Conservation (phyloP, 2,113 vertebrate genomes). For the Pseudolaguvia tuberculata region DNA sequence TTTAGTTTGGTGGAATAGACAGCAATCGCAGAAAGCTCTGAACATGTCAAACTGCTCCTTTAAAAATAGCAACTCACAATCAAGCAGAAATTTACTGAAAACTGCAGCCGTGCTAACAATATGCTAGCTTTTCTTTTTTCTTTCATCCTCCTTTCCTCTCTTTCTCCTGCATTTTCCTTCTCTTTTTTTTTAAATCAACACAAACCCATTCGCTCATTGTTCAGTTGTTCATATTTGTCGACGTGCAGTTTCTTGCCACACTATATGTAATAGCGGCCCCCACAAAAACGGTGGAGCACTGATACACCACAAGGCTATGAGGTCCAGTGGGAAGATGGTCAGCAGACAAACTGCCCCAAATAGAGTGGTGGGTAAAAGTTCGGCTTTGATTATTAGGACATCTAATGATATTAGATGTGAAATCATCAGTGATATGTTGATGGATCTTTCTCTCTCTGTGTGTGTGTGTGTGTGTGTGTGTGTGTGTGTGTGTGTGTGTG, state of each 20-base stretch:
- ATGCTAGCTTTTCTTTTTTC: slow-evolving; percentile 66
- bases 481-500: too few relatives aligned
- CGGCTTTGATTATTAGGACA: background rate
- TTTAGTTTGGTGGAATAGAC: slow-evolving; percentile 75
- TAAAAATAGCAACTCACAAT: slow-evolving; percentile 20
- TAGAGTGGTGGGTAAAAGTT: slow-evolving; percentile 60
- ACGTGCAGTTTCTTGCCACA: slow-evolving; percentile 94
- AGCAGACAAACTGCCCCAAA: slow-evolving; percentile 45
- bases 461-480: slow-evolving; percentile 2
- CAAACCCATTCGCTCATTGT: slow-evolving; percentile 45
- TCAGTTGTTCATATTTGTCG: slow-evolving; percentile 95
- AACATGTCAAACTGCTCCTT: slow-evolving; percentile 28
- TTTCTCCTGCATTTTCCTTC: slow-evolving; percentile 31
- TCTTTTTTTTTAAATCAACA: slow-evolving; percentile 21
- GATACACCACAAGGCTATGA: slow-evolving; percentile 29
- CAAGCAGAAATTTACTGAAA: slow-evolving; percentile 14
- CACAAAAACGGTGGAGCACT: slow-evolving; percentile 48
- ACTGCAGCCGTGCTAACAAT: slow-evolving; percentile 28
- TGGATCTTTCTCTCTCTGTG: background rate
- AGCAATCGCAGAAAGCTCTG: background rate
- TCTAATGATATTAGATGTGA: background rate
- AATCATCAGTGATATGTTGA: background rate
- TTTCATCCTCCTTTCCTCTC: slow-evolving; percentile 56
- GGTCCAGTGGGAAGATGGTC: slow-evolving; percentile 39
- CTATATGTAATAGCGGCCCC: slow-evolving; percentile 70